Percentiles rank a stretch among this genome's conserved stretches.
phyloP scores from a whole-genome alignment of 2,113 vertebrate genomes.

The Polyodon spathula region DNA sequence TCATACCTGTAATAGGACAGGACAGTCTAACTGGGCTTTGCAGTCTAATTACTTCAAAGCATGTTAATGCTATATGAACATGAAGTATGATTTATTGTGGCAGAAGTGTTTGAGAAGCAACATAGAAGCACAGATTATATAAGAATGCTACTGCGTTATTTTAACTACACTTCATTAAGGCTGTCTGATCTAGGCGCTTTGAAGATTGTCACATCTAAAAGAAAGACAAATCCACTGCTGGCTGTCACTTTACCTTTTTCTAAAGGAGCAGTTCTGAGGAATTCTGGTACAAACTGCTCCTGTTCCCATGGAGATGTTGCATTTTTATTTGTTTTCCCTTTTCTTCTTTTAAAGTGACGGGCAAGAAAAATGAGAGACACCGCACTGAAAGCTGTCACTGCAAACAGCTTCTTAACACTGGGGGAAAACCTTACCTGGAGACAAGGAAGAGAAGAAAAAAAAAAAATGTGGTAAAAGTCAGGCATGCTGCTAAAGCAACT shows the following conservation, averaged over 20 bases:
- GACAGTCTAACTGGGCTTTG: no score
- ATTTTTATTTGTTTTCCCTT: slow-evolving; percentile 69
- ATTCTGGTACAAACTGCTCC: slow-evolving; percentile 55
- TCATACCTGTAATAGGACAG: no score
- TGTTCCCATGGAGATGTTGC: slow-evolving; percentile 60
- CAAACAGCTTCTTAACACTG: slow-evolving; percentile 75
- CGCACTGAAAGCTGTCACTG: slow-evolving; percentile 70
- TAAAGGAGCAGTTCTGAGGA: slow-evolving; percentile 47
- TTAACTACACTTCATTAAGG: no score
- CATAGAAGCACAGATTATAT: no score
- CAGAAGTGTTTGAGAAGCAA: no score
- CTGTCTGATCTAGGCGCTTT: no score
- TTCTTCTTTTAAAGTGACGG: slow-evolving; percentile 79
- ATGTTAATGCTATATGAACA: no score
- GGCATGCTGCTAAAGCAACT: neutral
- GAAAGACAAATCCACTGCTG: no score
- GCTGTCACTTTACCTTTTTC: slow-evolving; percentile 58
- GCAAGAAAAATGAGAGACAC: slow-evolving; percentile 82
- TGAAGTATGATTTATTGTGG: no score
- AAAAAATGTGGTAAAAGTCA: neutral
- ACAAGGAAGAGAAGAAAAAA: slow-evolving; percentile 1
- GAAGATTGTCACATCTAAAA: no score
- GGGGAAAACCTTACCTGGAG: slow-evolving; percentile 72
- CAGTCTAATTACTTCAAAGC: no score
- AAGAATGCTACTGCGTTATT: no score